Conservation (phyloP, 2,113 vertebrate species). For the Muscicapa adusta region DNA sequence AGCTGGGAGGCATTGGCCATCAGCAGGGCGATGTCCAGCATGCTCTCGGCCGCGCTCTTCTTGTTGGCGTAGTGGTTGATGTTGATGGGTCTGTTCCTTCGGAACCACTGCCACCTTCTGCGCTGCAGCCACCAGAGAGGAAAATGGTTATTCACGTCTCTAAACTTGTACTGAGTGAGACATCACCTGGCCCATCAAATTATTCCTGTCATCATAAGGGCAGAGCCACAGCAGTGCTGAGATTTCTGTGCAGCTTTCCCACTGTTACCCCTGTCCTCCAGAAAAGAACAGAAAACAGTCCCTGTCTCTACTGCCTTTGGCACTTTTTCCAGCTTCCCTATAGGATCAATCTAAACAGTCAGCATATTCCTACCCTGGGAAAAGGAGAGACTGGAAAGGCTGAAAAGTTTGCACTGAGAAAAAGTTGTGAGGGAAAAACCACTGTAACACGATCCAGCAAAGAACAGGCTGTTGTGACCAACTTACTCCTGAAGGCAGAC, state of each 20-base stretch:
- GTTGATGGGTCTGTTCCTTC: conserved; percentile 74
- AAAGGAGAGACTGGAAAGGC: neutral
- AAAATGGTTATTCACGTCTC: neutral
- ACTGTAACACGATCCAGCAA: neutral
- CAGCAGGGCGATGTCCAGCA: conserved; percentile 94
- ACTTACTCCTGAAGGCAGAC: neutral
- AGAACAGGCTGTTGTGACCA: neutral
- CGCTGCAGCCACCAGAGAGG: conserved; percentile 4
- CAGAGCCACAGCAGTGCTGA: neutral
- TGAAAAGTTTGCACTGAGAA: neutral
- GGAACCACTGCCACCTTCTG: neutral
- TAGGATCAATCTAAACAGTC: neutral
- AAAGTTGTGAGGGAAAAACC: neutral
- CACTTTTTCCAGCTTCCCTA: neutral
- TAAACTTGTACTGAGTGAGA: neutral
- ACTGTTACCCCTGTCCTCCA: neutral
- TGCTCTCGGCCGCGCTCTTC: conserved; percentile 95
- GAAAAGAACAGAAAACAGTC: neutral
- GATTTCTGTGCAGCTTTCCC: neutral
- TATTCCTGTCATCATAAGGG: neutral
- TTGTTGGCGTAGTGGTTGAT: conserved; percentile 97
- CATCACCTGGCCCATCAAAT: neutral
- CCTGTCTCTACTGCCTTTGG: no score
- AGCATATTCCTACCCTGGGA: neutral
- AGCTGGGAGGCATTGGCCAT: conserved; percentile 98